A percentile compares a stretch with the other conserved stretches of the same genome.
Evolutionary conservation across 1,140 invertebrate species (phyloP).

Genomic region (Calephelis nemesis): DNA sequence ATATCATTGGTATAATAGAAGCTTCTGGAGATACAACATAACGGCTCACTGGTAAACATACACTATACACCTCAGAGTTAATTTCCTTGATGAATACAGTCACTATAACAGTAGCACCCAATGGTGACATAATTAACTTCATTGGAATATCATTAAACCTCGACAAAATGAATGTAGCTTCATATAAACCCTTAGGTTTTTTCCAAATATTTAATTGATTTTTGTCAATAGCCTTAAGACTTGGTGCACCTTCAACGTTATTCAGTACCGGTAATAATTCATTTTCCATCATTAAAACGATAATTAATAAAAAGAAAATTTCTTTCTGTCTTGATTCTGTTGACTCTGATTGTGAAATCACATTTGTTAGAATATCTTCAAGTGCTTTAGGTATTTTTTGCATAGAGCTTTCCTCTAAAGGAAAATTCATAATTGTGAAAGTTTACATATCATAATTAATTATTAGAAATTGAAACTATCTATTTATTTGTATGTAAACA

Average conservation of each 20-base stretch:
- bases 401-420: slow-evolving; percentile 52
- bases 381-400: slow-evolving; percentile 46
- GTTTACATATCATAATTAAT: slow-evolving; percentile 1
- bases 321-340: slow-evolving; percentile 52
- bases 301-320: slow-evolving; percentile 51
- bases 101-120: slow-evolving; percentile 47
- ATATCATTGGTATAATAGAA: slow-evolving; percentile 55
- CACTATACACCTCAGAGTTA: slow-evolving; percentile 54
- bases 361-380: slow-evolving; percentile 41
- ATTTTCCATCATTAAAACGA: slow-evolving; percentile 58
- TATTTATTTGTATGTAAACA: slow-evolving; percentile 18
- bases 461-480: background rate
- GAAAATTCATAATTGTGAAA: slow-evolving; percentile 42
- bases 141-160: slow-evolving; percentile 43
- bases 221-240: slow-evolving; percentile 28
- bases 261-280: slow-evolving; percentile 44
- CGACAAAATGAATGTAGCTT: slow-evolving; percentile 49
- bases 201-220: slow-evolving; percentile 44
- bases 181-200: slow-evolving; percentile 37
- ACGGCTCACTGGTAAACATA: slow-evolving; percentile 51
- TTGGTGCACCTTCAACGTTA: slow-evolving; percentile 30
- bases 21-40: slow-evolving; percentile 54
- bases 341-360: slow-evolving; percentile 35
- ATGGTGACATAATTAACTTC: slow-evolving; percentile 54
- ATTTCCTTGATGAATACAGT: slow-evolving; percentile 54